phyloP scores from a whole-genome alignment of 2,888 invertebrate species.

The Drosophila falleni region DNA sequence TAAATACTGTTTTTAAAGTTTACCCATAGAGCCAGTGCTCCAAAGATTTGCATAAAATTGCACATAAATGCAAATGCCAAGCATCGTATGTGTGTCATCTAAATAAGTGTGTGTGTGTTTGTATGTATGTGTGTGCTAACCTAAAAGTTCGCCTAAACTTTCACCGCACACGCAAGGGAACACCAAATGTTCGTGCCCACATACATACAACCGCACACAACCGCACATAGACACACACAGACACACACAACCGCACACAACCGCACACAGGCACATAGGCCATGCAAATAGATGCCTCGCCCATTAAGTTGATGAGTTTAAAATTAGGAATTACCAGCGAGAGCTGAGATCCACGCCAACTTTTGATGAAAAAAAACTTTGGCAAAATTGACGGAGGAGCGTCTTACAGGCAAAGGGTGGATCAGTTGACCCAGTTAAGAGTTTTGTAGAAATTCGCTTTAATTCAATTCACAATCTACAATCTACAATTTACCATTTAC shows the following conservation, averaged over 20 bases:
- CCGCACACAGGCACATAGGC: background rate
- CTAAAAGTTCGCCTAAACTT: slow-evolving; percentile 61
- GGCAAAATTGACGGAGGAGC: slow-evolving; percentile 4
- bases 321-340: slow-evolving; percentile 49
- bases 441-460: slow-evolving; percentile 54
- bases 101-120: background rate
- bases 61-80: slow-evolving; percentile 42
- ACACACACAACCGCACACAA: slow-evolving; percentile 5
- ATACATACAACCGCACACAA: background rate
- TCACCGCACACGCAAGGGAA: slow-evolving; percentile 66
- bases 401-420: slow-evolving; percentile 37
- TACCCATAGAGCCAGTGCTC: slow-evolving; percentile 16
- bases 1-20: slow-evolving; percentile 28
- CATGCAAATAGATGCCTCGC: slow-evolving; percentile 22
- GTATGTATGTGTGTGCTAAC: slow-evolving; percentile 27
- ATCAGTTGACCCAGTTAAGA: slow-evolving; percentile 44
- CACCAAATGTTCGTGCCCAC: slow-evolving; percentile 8
- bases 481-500: slow-evolving; percentile 75
- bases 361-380: slow-evolving; percentile 31
- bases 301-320: slow-evolving; percentile 68
- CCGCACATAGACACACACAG: background rate
- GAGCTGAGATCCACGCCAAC: slow-evolving; percentile 15
- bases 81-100: background rate
- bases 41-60: slow-evolving; percentile 47
- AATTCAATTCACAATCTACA: slow-evolving; percentile 76